Base-by-base conservation (phyloP, 2,797 vertebrate genomes). In the Dicrostonyx torquatus region DNA sequence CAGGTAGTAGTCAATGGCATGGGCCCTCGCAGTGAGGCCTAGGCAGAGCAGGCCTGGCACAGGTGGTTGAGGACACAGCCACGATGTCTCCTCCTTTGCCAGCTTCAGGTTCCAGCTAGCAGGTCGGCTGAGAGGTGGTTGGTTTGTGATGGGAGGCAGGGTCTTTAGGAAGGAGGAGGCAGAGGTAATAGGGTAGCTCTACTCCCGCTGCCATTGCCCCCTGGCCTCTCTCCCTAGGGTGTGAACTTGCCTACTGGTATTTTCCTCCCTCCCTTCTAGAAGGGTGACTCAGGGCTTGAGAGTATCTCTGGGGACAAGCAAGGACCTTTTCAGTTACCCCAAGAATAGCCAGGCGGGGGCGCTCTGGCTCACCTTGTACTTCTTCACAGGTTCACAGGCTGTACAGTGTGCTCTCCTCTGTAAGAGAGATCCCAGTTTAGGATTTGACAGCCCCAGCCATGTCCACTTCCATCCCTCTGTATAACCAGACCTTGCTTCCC, bases 141-240 rank as follows among this genome's bases (percentile, higher is more conserved):
- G 96, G 55, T 97, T 98, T 97, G 96, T 97, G 96, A 99, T 99
- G 34, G 99, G 99, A 22, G 99, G 99, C 94, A 99, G 98, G 0
- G 98, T 99, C 99, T 99, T 97, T 70, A 91, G 89, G 93, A 92
- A 97, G 66, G 94, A 91, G 92, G 66, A 95, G 62, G 45, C 8
- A 45, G 11, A 45, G 50, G 26, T 45, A 29, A 85, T 43, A 72
- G 40, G 53, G n/a, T 13, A 50, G 58, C 10, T 13, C 5, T 24
- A 55, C 3, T 87, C 31, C 17, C 34, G 70, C 77, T 20, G 62
- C 43, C 4, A 0, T 0, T 40, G 50, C 73, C 62, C 53, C 78
- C 29, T 60, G 18, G 24, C 43, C 40, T 34, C 66, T 8, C 26
- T 13, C 43, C 45, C 48, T 24, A 77, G 64, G 48, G 22, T 12